Percentiles rank a stretch among this genome's conserved stretches.
phyloP scores from a whole-genome alignment of 2,888 invertebrate genomes.

The Clitarchus hookeri region DNA sequence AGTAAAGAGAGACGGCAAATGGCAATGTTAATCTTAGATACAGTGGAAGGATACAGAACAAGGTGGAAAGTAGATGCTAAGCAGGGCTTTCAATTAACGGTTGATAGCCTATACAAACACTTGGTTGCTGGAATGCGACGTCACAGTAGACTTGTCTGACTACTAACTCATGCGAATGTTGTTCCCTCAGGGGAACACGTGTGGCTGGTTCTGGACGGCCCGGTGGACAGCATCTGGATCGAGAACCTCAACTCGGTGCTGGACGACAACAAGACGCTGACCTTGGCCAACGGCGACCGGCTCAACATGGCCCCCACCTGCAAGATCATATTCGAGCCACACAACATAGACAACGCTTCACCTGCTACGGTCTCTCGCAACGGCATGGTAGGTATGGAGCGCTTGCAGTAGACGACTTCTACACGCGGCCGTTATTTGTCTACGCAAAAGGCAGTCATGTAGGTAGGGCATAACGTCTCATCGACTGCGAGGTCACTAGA shows the following conservation, averaged over 20 bases:
- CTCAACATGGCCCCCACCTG: slow-evolving; percentile 92
- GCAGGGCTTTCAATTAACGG: too few relatives aligned
- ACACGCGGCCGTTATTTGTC: too few relatives aligned
- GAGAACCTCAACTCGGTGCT: slow-evolving; percentile 96
- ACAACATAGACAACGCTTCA: slow-evolving; percentile 96
- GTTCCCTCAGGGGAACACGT: slow-evolving; percentile 72
- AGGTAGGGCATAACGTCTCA: too few relatives aligned
- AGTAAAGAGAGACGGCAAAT: too few relatives aligned
- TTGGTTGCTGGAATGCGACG: neutral
- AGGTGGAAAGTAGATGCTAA: too few relatives aligned
- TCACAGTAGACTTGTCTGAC: neutral
- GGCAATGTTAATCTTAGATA: too few relatives aligned
- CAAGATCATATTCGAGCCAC: slow-evolving; percentile 96
- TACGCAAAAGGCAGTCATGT: too few relatives aligned
- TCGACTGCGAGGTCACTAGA: too few relatives aligned
- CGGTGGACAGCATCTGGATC: slow-evolving; percentile 98
- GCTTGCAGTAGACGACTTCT: too few relatives aligned
- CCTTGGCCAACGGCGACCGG: slow-evolving; percentile 93
- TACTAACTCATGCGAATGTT: slow-evolving; percentile 27
- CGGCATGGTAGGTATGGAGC: slow-evolving; percentile 66
- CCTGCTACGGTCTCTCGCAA: slow-evolving; percentile 95
- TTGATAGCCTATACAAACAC: too few relatives aligned
- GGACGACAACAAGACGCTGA: slow-evolving; percentile 95
- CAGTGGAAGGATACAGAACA: too few relatives aligned
- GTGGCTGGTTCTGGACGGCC: slow-evolving; percentile 95